Conservation (phyloP, 2,888 invertebrate genomes). For the Heterodera filipjevi region DNA sequence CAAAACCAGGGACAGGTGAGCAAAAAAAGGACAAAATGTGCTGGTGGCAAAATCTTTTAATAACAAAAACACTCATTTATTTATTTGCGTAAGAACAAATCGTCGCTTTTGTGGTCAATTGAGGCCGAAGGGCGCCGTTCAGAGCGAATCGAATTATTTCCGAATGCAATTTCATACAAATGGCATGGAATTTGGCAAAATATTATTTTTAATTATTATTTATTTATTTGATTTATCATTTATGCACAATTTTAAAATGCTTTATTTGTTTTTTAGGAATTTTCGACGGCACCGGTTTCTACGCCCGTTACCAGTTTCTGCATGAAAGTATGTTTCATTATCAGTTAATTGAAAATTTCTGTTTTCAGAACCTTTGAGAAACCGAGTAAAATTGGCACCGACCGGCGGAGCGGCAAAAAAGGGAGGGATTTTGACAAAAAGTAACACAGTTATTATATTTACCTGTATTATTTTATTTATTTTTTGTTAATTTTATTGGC, state of each 20-base stretch:
- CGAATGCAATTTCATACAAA: constrained; percentile 91
- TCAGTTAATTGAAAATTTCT: not conserved
- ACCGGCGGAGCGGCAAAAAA: not conserved
- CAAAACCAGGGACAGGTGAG: constrained; percentile 77
- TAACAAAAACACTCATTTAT: no score
- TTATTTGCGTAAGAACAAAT: constrained; percentile 73
- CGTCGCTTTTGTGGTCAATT: constrained; percentile 80
- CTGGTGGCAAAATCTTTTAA: not conserved
- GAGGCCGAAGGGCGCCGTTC: constrained; percentile 52
- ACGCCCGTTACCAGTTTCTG: constrained; percentile 83
- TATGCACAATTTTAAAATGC: no score
- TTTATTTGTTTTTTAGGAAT: constrained; percentile 66
- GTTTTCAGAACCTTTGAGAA: not conserved
- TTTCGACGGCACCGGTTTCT: constrained; percentile 90
- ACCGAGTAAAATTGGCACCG: constrained; percentile 1
- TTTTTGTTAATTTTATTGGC: not conserved
- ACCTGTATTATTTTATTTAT: not conserved
- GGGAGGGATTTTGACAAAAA: not conserved
- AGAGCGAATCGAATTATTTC: constrained; percentile 89
- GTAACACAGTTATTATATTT: not conserved
- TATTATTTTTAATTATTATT: not conserved
- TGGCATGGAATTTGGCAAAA: constrained; percentile 67
- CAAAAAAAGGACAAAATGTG: not conserved
- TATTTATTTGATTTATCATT: no score
- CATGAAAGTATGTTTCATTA: constrained; percentile 34